phyloP scores from a whole-genome alignment of 2,888 invertebrate genomes.

The Clistopyga incitator region DNA sequence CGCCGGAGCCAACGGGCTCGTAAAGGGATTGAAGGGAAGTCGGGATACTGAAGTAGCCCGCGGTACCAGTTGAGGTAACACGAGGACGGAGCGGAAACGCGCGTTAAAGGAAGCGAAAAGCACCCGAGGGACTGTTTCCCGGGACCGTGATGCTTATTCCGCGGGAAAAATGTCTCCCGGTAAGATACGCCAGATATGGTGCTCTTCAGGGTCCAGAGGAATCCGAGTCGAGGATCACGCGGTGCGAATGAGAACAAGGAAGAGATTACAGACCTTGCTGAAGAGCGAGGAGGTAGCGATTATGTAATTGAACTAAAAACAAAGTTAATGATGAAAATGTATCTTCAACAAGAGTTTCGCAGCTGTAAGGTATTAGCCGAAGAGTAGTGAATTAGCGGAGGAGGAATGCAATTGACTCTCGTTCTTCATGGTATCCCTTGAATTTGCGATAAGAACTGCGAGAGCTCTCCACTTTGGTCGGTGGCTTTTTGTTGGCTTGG shows the following conservation, averaged over 20 bases:
- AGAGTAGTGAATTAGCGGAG: constrained; percentile 60
- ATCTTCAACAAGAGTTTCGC: background rate
- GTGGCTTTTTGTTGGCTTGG: background rate
- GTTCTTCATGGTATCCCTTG: constrained; percentile 53
- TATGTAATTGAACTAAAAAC: constrained; percentile 53
- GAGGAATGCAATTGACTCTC: constrained; percentile 53
- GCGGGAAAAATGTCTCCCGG: constrained; percentile 27
- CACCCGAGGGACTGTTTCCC: constrained; percentile 54
- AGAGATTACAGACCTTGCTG: constrained; percentile 6
- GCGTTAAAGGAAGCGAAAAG: constrained; percentile 39
- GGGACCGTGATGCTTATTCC: background rate
- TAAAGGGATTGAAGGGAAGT: constrained; percentile 30
- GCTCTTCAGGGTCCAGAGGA: background rate
- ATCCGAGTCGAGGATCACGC: background rate
- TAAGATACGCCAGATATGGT: constrained; percentile 34
- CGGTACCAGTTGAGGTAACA: background rate
- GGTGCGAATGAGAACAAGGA: constrained; percentile 3
- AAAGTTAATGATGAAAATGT: constrained; percentile 29
- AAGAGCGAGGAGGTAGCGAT: constrained; percentile 1
- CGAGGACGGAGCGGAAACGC: background rate
- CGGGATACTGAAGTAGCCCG: background rate
- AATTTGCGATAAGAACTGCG: constrained; percentile 27
- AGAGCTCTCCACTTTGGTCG: background rate
- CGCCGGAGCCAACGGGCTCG: background rate
- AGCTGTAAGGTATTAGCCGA: constrained; percentile 30